Evolutionary conservation across 2,888 invertebrate species (phyloP), one percentile per base, ranked within the genome.

Genomic region (Steinernema scapterisci): DNA sequence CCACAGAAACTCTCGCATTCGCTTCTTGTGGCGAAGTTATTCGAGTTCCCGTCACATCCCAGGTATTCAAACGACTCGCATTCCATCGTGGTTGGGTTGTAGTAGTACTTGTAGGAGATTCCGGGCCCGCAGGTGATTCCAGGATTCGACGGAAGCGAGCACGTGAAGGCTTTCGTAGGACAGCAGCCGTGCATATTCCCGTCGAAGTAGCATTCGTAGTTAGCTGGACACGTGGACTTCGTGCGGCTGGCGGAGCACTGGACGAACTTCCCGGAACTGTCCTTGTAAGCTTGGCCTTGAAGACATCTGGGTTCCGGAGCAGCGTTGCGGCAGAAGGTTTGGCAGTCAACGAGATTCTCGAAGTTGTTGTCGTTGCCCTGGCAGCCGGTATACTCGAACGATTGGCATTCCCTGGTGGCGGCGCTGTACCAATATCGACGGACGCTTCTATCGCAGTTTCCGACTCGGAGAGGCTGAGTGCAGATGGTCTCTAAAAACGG

Each of bases 311-410:
- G 82, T 63, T 81, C 82, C 6, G 82, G 82, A 27, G 82, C 79
- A 11, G 83, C 81, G 75, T 82, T 83, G 19, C 82, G 73, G 71
- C 84, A 84, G 76, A 80, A 83, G 0, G 80, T 84, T 63, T 81
- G 82, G 70, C 84, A 84, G 51, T 81, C 82, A 25, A 84, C 78
- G 0, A 80, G 79, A 0, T 81, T 83, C 70, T 80, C 81, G 52
- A 85, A 85, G 77, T 85, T 85, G 75, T 85, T 85, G 75, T 82
- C 82, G 71, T 85, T 85, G 52, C 84, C 84, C 46, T 83, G 82
- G 56, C 84, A 76, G 16, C 78, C 81, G 25, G 83, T 83, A 72
- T 82, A 85, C 43, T 81, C 80, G 75, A 85, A 85, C 2, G 79
- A 81, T 54, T 84, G 82, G 23, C 84, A 85, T 72, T 82, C 83